Evolutionary conservation across 1,140 invertebrate species (phyloP), one percentile per base, ranked within the genome.

Genomic region (Halesus radiatus): DNA sequence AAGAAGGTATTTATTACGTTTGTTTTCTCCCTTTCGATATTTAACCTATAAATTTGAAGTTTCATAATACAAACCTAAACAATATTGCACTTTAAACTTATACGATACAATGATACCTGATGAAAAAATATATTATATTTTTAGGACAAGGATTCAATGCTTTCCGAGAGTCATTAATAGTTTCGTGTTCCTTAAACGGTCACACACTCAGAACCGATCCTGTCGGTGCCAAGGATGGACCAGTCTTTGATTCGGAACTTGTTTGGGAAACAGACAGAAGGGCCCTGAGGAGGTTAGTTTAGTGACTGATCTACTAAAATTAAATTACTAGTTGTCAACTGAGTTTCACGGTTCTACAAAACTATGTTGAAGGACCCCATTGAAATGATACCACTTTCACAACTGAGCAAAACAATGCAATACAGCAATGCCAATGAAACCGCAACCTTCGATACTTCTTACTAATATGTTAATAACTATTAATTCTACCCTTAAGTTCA

Each of bases 261-360:
- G 75, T 84, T 20, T 85, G 84, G 84, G 81, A 84, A 80, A 83
- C 83, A n/a, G 82, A 84, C 16, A 83, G 78, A 74, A 80, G 80
- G 53, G 78, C 79, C n/a, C 77, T 84, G 60, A 72, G 78, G 76
- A 81, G 77, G 84, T 85, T 76, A 80, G 68, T 23, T 2, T 45
- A 1, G 13, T 45, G 37, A 45, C 10, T 45, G 37, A 45, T 45
- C 37, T 45, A 45, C 37, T 45, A 13, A 13, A 8, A 45, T 45
- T 45, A 7, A 45, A 45, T 13, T 45, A 45, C 37, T 13, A 1
- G 37, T 37, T 37, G 32, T 37, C 32, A 37, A 8, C 32, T 37
- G 7, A 37, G 32, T 45, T 45, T 45, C 37, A 45, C 37, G 3
- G 37, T 45, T 45, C 37, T 45, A 13, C 37, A 45, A 45, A 45